Conservation (phyloP, 2,888 invertebrate species). For the Drepana falcataria region DNA sequence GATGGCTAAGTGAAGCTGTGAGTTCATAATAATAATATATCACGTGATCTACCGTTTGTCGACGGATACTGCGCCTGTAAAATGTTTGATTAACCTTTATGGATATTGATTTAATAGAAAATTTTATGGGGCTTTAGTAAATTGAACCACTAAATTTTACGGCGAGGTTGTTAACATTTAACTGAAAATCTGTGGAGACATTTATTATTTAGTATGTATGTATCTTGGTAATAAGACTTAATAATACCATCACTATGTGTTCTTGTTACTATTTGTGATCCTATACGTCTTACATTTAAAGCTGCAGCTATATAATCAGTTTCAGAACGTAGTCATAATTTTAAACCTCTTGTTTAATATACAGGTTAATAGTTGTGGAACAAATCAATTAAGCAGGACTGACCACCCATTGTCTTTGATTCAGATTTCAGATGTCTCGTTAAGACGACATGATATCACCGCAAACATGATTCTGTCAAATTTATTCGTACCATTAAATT, state of each 20-base stretch:
- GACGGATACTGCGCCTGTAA: slow-evolving; percentile 33
- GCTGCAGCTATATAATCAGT: neutral
- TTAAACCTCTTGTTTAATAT: slow-evolving; percentile 17
- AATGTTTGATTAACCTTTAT: slow-evolving; percentile 41
- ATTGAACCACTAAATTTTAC: neutral
- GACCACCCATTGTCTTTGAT: slow-evolving; percentile 63
- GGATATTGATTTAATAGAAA: slow-evolving; percentile 30
- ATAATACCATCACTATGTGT: no score
- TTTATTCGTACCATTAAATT: slow-evolving; percentile 60
- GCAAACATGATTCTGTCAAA: slow-evolving; percentile 52
- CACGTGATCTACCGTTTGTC: slow-evolving; percentile 22
- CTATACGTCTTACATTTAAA: no score
- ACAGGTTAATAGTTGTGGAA: slow-evolving; percentile 22
- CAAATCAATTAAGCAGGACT: slow-evolving; percentile 50
- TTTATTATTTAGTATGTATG: neutral
- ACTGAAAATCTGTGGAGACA: neutral
- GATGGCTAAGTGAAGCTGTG: no score
- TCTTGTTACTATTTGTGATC: neutral
- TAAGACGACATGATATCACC: slow-evolving; percentile 38
- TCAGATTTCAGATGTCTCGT: slow-evolving; percentile 61
- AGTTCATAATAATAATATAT: no score
- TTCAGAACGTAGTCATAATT: slow-evolving; percentile 16
- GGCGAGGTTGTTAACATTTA: neutral
- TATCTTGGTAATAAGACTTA: no score
- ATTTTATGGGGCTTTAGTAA: slow-evolving; percentile 9